These are phyloP conservation scores for Lymantria dispar DNA, from an alignment of 2,888 invertebrate species.

Conservation along the genomic window DNA sequence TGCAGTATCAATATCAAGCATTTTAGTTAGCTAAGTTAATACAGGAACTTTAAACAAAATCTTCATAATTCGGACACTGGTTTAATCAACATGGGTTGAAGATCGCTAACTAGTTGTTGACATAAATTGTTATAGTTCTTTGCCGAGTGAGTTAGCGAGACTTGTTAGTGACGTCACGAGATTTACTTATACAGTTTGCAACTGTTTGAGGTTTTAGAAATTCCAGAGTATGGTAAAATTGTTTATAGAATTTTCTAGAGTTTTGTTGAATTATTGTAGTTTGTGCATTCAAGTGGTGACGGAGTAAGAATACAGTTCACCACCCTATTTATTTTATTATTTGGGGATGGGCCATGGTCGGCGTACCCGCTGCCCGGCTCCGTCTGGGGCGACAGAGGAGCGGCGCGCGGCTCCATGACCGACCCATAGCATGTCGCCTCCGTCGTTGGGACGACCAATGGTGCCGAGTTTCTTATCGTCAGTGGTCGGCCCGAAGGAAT, in stretches of 20 bases:
- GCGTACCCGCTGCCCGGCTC: too few relatives aligned
- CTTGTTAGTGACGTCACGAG: background rate
- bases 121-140: background rate
- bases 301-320: too few relatives aligned
- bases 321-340: background rate
- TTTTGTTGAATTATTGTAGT: too few relatives aligned
- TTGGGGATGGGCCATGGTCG: too few relatives aligned
- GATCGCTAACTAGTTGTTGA: background rate
- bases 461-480: too few relatives aligned
- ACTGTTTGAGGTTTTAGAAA: background rate
- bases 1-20: background rate
- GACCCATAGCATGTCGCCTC: too few relatives aligned
- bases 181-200: background rate
- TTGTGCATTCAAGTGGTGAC: too few relatives aligned
- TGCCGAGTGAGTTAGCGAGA: background rate
- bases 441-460: too few relatives aligned
- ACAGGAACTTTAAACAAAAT: background rate
- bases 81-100: background rate
- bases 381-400: too few relatives aligned
- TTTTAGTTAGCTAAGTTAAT: background rate
- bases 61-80: background rate
- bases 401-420: too few relatives aligned
- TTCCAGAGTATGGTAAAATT: background rate
- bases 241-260: background rate
- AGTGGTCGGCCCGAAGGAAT: too few relatives aligned